A percentile compares a stretch with the other conserved stretches of the same genome.
These are phyloP conservation scores for Pyralis farinalis DNA, from an alignment of 2,888 invertebrate genomes.

Conservation along the genomic window DNA sequence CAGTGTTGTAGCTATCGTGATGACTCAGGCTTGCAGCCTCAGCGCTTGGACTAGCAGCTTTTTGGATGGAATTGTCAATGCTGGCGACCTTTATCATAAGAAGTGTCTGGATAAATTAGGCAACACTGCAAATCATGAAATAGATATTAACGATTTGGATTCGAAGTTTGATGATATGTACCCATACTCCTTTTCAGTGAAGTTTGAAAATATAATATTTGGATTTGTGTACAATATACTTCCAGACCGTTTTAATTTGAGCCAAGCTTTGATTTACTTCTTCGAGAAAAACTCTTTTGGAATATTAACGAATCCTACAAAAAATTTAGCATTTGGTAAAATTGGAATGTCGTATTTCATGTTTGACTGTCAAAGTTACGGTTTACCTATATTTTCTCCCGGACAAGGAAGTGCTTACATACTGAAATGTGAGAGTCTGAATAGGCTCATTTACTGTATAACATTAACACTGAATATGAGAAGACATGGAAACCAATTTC, in stretches of 20 bases:
- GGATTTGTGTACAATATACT: constrained; percentile 82
- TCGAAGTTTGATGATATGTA: constrained; percentile 75
- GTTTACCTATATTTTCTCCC: constrained; percentile 82
- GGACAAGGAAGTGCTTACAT: constrained; percentile 81
- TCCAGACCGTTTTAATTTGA: constrained; percentile 82
- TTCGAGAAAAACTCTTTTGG: constrained; percentile 78
- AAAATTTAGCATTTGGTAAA: constrained; percentile 77
- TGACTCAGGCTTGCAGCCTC: constrained; percentile 80
- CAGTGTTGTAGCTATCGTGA: constrained; percentile 80
- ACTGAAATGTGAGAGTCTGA: constrained; percentile 80
- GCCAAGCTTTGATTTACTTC: constrained; percentile 81
- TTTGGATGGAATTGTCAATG: constrained; percentile 82
- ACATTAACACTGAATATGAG: constrained; percentile 81
- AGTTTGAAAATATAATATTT: constrained; percentile 78
- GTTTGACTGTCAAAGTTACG: constrained; percentile 84
- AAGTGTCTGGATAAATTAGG: constrained; percentile 70
- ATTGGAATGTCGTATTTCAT: constrained; percentile 82
- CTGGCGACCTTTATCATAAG: constrained; percentile 80
- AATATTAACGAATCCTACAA: constrained; percentile 74
- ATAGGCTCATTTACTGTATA: constrained; percentile 83
- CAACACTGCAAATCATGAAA: constrained; percentile 73
- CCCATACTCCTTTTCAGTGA: constrained; percentile 79
- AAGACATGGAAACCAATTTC: constrained; percentile 77
- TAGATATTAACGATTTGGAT: constrained; percentile 79
- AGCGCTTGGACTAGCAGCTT: constrained; percentile 83